Evolutionary conservation across 2,113 vertebrate genomes (phyloP).

Genomic region (Willisornis vidua): DNA sequence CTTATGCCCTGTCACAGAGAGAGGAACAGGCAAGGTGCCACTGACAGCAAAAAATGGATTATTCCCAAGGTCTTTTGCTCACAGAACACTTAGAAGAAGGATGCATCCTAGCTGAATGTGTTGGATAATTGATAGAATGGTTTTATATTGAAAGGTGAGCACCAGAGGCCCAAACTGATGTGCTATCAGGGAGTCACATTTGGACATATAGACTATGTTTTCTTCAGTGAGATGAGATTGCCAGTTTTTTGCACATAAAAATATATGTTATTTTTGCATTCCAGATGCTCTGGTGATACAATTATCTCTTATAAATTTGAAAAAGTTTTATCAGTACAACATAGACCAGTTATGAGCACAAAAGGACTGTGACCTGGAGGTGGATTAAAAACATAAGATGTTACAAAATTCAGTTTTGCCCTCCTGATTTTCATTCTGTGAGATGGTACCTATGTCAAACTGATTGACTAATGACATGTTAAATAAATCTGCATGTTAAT

Average conservation of each 20-base stretch:
- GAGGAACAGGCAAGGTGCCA: background rate
- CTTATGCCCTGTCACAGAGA: background rate
- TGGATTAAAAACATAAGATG: background rate
- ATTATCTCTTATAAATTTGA: background rate
- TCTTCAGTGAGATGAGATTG: background rate
- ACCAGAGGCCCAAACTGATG: background rate
- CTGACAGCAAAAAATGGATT: background rate
- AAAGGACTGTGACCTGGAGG: background rate
- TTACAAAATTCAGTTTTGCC: background rate
- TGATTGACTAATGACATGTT: background rate
- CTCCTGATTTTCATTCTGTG: background rate
- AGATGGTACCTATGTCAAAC: background rate
- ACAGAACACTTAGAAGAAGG: background rate
- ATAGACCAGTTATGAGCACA: background rate
- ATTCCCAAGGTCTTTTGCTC: background rate
- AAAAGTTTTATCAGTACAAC: background rate
- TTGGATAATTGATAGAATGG: background rate
- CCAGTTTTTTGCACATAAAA: background rate
- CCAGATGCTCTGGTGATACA: background rate
- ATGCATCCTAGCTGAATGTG: background rate
- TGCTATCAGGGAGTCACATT: rapidly evolving
- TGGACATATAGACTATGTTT: background rate
- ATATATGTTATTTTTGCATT: background rate
- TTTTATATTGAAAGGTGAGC: background rate
- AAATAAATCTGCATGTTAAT: background rate